Percentiles rank a stretch among this genome's conserved stretches.
phyloP scores from a whole-genome alignment of 1,140 invertebrate species.

The Drosophila biarmipes region DNA sequence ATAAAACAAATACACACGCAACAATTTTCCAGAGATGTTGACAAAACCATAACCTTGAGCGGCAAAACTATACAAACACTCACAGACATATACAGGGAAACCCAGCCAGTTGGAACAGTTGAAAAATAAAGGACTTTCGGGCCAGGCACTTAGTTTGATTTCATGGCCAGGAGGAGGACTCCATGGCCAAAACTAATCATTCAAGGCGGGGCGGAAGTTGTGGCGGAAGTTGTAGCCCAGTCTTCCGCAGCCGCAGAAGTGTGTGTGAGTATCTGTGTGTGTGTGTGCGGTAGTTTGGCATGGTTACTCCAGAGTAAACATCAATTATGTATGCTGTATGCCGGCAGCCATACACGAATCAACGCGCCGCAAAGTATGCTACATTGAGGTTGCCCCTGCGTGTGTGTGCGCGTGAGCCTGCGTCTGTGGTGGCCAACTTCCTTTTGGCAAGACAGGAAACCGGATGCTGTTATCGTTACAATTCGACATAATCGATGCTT shows the following conservation, averaged over 20 bases:
- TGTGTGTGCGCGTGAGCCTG: not conserved
- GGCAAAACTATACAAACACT: slow-evolving; percentile 14
- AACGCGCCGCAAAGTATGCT: slow-evolving; percentile 78
- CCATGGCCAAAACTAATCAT: slow-evolving; percentile 75
- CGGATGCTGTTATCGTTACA: slow-evolving; percentile 79
- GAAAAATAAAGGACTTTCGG: slow-evolving; percentile 35
- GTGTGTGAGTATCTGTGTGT: slow-evolving; percentile 5
- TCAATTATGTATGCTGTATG: slow-evolving; percentile 79
- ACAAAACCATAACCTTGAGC: slow-evolving; percentile 55
- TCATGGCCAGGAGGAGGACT: slow-evolving; percentile 45
- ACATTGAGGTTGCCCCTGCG: slow-evolving; percentile 29
- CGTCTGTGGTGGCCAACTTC: slow-evolving; percentile 52
- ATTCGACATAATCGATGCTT: slow-evolving; percentile 82
- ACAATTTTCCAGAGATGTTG: slow-evolving; percentile 39
- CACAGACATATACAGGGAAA: not conserved
- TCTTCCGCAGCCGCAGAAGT: slow-evolving; percentile 18
- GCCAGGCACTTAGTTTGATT: slow-evolving; percentile 56
- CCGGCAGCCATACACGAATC: slow-evolving; percentile 66
- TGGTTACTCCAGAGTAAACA: slow-evolving; percentile 61
- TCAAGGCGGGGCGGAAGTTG: slow-evolving; percentile 61
- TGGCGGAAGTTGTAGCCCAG: slow-evolving; percentile 65
- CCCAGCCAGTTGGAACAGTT: slow-evolving; percentile 22
- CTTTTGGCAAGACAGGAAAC: slow-evolving; percentile 69
- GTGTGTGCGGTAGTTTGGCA: slow-evolving; percentile 35
- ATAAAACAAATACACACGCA: slow-evolving; percentile 42